phyloP scores from a whole-genome alignment of 2,113 vertebrate species.

The Istiophorus platypterus region DNA sequence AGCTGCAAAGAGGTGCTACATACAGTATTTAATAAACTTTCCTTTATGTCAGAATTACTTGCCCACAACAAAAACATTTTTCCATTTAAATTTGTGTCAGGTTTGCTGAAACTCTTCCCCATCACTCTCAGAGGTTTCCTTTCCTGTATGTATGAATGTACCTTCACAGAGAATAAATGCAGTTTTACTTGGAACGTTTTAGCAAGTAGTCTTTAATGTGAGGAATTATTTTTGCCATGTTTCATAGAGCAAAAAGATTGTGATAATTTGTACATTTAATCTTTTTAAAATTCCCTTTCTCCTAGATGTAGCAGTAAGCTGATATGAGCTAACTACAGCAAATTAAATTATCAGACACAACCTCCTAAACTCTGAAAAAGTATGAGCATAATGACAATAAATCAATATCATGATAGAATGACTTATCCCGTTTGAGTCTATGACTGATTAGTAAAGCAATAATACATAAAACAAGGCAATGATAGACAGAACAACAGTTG shows the following conservation, averaged over 20 bases:
- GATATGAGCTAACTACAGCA: background rate
- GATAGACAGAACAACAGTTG: no score
- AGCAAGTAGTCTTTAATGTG: background rate
- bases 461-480: background rate
- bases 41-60: background rate
- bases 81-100: slow-evolving; percentile 14
- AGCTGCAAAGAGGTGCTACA: background rate
- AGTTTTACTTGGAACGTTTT: background rate
- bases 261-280: background rate
- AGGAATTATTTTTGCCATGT: background rate
- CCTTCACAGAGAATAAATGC: background rate
- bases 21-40: background rate
- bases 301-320: background rate
- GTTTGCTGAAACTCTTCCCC: background rate
- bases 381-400: background rate
- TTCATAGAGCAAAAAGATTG: background rate
- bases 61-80: slow-evolving; percentile 4
- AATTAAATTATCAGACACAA: background rate
- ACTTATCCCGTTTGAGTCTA: background rate
- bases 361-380: background rate
- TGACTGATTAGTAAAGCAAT: background rate
- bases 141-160: background rate
- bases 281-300: background rate
- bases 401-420: background rate
- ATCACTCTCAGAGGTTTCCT: background rate